These are phyloP conservation scores for Gandaritis pyraliata DNA, from an alignment of 2,888 invertebrate species.

Conservation along the genomic window DNA sequence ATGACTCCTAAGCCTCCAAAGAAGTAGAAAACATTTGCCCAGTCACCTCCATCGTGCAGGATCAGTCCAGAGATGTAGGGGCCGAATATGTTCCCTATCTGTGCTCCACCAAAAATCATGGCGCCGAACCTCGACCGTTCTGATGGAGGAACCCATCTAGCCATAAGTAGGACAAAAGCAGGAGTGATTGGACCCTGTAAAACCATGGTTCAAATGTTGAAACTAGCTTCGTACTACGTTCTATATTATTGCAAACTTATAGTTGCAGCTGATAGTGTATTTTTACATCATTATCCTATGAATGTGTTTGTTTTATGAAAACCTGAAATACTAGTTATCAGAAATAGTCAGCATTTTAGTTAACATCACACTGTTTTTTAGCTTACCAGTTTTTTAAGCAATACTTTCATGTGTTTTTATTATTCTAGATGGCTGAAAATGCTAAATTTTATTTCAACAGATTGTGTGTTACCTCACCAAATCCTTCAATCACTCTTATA, in stretches of 20 bases:
- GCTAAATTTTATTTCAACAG: too few relatives aligned
- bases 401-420: too few relatives aligned
- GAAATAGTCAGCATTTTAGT: too few relatives aligned
- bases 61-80: slow-evolving; percentile 78
- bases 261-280: too few relatives aligned
- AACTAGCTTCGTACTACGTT: too few relatives aligned
- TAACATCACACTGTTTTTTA: too few relatives aligned
- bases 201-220: background rate
- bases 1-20: slow-evolving; percentile 81
- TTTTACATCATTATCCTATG: too few relatives aligned
- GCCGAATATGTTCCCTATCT: slow-evolving; percentile 82
- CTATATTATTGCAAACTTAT: too few relatives aligned
- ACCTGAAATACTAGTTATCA: too few relatives aligned
- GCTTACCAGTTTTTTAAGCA: too few relatives aligned
- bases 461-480: slow-evolving; percentile 85
- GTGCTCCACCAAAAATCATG: slow-evolving; percentile 85
- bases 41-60: slow-evolving; percentile 74
- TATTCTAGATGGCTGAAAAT: too few relatives aligned
- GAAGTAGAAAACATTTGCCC: slow-evolving; percentile 84
- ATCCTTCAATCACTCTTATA: slow-evolving; percentile 78
- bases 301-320: too few relatives aligned
- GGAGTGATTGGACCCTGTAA: slow-evolving; percentile 84
- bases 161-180: slow-evolving; percentile 85
- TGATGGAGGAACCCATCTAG: slow-evolving; percentile 84
- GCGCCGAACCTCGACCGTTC: slow-evolving; percentile 85